phyloP scores from a whole-genome alignment of 2,888 invertebrate genomes.

The Tenthredo notha region DNA sequence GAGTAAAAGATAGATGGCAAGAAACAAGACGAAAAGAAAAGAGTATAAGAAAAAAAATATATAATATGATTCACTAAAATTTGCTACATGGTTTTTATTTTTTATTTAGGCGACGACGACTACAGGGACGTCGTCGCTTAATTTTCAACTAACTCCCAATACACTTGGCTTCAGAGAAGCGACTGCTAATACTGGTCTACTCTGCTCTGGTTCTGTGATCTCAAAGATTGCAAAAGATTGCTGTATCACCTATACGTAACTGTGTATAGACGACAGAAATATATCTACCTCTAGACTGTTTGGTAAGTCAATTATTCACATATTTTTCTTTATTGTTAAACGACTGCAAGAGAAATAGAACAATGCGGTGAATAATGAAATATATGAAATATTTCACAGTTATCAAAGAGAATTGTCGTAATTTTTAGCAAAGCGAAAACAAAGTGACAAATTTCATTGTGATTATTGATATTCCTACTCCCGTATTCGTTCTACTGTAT shows the following conservation, averaged over 20 bases:
- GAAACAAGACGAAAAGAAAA: neutral
- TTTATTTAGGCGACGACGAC: neutral
- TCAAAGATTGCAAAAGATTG: conserved; percentile 17
- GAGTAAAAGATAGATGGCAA: neutral
- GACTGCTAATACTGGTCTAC: conserved; percentile 20
- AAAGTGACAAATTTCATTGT: neutral
- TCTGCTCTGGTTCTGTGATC: neutral
- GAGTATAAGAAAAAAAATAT: neutral
- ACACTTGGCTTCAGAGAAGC: conserved; percentile 29
- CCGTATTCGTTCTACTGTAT: too few species aligned
- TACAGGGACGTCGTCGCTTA: neutral
- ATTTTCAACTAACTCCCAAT: neutral
- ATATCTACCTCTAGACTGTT: neutral
- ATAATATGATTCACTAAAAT: neutral
- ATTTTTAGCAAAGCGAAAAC: too few species aligned
- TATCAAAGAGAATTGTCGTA: too few species aligned
- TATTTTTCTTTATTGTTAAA: too few species aligned
- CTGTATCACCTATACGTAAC: neutral
- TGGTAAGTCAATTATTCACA: too few species aligned
- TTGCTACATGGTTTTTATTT: neutral
- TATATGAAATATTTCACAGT: too few species aligned
- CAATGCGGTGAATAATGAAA: too few species aligned
- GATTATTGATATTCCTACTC: neutral
- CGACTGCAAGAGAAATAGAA: too few species aligned
- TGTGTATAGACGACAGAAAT: neutral